Conservation (phyloP, 2,797 vertebrate species). For the Bryconaethiops microstoma region DNA sequence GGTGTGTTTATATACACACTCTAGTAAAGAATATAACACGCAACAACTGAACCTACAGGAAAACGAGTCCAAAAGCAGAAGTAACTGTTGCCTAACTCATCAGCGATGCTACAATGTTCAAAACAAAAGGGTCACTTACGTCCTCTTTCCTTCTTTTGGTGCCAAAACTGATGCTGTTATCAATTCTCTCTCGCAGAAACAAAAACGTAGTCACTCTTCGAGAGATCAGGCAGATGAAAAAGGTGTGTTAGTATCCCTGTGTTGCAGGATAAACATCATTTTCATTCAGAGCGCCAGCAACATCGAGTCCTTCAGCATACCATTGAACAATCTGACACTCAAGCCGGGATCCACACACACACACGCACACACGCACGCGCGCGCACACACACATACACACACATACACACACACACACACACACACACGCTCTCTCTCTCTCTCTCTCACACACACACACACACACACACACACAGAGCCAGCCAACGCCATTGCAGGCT, state of each 20-base stretch:
- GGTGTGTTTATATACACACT: background rate
- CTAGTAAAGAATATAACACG: background rate
- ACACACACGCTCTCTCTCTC: too few species aligned
- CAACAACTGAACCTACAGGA: conserved; percentile 14
- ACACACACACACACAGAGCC: conserved; percentile 61
- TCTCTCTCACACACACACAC: background rate
- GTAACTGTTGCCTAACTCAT: conserved; percentile 60
- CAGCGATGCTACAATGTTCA: conserved; percentile 65
- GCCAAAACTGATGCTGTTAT: conserved; percentile 60
- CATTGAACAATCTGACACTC: conserved; percentile 67
- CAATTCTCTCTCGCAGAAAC: conserved; percentile 36
- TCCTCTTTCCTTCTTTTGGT: conserved; percentile 33
- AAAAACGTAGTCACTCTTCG: conserved; percentile 37
- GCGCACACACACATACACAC: conserved; percentile 51
- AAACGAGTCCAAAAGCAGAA: conserved; percentile 55
- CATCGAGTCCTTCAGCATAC: conserved; percentile 61
- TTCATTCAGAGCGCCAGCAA: conserved; percentile 49
- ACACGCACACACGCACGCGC: conserved; percentile 27
- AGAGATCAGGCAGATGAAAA: conserved; percentile 39
- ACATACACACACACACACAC: conserved; percentile 20
- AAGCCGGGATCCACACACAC: conserved; percentile 54
- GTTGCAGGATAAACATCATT: conserved; percentile 41
- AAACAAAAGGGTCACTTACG: conserved; percentile 84
- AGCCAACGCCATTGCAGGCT: conserved; percentile 77
- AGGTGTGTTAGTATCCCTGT: background rate